Evolutionary conservation across 2,888 invertebrate genomes (phyloP).

Genomic region (Drosophila histrio): DNA sequence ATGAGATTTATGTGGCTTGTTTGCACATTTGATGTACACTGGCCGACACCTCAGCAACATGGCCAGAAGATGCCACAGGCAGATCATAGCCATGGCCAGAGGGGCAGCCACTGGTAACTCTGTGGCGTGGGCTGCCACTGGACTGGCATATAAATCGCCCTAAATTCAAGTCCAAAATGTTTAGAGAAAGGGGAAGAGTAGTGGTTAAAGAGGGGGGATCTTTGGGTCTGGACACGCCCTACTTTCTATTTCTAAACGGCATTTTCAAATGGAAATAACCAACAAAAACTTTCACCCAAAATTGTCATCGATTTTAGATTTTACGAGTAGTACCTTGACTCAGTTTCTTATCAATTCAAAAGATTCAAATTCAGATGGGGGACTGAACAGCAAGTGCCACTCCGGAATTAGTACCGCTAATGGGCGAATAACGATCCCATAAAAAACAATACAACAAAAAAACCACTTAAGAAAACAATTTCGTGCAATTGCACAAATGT

Average conservation of each 20-base stretch:
- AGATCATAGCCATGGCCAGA: not conserved
- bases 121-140: slow-evolving; percentile 50
- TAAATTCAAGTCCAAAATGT: slow-evolving; percentile 31
- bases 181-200: not conserved
- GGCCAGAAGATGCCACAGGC: slow-evolving; percentile 44
- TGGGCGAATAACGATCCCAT: slow-evolving; percentile 50
- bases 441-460: slow-evolving; percentile 37
- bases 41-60: slow-evolving; percentile 59
- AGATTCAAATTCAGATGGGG: not conserved
- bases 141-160: slow-evolving; percentile 58
- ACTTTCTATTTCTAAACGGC: slow-evolving; percentile 74
- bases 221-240: slow-evolving; percentile 59
- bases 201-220: slow-evolving; percentile 4
- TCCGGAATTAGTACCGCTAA: slow-evolving; percentile 52
- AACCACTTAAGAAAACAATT: slow-evolving; percentile 27
- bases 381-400: slow-evolving; percentile 30
- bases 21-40: slow-evolving; percentile 81
- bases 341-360: slow-evolving; percentile 57
- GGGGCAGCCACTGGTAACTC: not conserved
- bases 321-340: slow-evolving; percentile 32
- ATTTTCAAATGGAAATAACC: slow-evolving; percentile 25
- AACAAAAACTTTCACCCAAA: slow-evolving; percentile 69
- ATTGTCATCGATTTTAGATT: slow-evolving; percentile 64
- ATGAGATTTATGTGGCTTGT: slow-evolving; percentile 82
- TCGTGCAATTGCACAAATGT: slow-evolving; percentile 73